phyloP scores from a whole-genome alignment of 2,888 invertebrate species.

The Kryphioiulus occultus region DNA sequence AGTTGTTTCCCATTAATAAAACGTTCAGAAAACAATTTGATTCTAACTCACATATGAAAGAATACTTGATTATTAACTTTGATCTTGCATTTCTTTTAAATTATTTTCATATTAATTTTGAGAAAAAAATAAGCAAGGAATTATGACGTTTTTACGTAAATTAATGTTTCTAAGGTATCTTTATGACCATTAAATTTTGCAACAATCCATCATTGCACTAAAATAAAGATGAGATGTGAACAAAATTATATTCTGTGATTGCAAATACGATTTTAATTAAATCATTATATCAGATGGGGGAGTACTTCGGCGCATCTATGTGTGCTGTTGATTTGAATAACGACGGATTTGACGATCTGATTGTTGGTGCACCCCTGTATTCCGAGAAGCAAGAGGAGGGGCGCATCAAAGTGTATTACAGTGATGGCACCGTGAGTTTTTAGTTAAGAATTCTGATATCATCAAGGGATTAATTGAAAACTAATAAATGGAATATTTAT shows the following conservation, averaged over 20 bases:
- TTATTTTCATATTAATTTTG: too few species aligned
- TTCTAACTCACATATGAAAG: too few species aligned
- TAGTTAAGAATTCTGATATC: background rate
- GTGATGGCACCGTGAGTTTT: slow-evolving; percentile 65
- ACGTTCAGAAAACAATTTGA: too few species aligned
- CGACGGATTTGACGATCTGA: slow-evolving; percentile 70
- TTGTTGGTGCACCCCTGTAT: slow-evolving; percentile 71
- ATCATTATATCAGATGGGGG: slow-evolving; percentile 66
- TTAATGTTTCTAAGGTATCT: too few species aligned
- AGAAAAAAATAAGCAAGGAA: too few species aligned
- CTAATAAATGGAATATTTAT: background rate
- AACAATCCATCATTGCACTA: too few species aligned
- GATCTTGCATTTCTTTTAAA: too few species aligned
- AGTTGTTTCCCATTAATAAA: too few species aligned
- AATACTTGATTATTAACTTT: too few species aligned
- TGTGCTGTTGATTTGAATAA: slow-evolving; percentile 71
- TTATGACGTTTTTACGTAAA: too few species aligned
- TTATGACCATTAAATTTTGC: too few species aligned
- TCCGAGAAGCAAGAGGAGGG: slow-evolving; percentile 68
- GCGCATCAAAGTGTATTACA: slow-evolving; percentile 68
- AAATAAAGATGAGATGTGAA: too few species aligned
- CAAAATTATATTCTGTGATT: slow-evolving; percentile 55
- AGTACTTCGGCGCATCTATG: slow-evolving; percentile 72
- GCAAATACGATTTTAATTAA: slow-evolving; percentile 55
- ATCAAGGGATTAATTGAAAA: background rate